Conservation (phyloP, 2,113 vertebrate genomes). For the Tringa solitaria region DNA sequence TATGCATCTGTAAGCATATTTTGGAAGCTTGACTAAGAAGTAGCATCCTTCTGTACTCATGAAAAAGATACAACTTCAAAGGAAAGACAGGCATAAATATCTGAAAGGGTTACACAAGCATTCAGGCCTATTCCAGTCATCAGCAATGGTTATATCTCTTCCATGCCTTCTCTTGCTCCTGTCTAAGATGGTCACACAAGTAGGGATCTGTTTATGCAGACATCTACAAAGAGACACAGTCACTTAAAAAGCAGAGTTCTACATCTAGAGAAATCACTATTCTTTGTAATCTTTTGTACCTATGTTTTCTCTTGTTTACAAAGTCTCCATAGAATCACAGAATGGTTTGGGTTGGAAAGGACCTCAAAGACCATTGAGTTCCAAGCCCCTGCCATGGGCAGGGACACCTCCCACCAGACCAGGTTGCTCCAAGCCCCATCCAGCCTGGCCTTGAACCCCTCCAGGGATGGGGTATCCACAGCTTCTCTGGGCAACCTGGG, state of each 20-base stretch:
- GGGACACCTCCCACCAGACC: background rate
- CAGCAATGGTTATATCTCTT: background rate
- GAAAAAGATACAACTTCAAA: background rate
- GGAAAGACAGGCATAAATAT: background rate
- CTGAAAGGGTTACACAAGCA: background rate
- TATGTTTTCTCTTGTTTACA: background rate
- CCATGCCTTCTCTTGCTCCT: background rate
- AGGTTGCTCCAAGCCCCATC: background rate
- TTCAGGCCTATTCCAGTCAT: background rate
- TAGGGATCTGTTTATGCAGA: background rate
- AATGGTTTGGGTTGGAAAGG: background rate
- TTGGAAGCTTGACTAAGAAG: background rate
- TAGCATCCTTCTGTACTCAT: background rate
- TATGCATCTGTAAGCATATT: background rate
- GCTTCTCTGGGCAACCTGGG: background rate
- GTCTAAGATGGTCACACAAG: background rate
- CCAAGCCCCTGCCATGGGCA: background rate
- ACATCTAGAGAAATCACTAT: background rate
- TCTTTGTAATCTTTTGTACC: background rate
- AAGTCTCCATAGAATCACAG: background rate
- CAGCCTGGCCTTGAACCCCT: background rate
- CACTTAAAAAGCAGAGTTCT: background rate
- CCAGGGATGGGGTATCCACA: background rate
- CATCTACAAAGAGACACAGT: background rate
- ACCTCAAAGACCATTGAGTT: background rate